Percentiles rank a stretch among this genome's conserved stretches.
phyloP scores from a whole-genome alignment of 1,140 invertebrate genomes.

The Hesperophylax magnus region DNA sequence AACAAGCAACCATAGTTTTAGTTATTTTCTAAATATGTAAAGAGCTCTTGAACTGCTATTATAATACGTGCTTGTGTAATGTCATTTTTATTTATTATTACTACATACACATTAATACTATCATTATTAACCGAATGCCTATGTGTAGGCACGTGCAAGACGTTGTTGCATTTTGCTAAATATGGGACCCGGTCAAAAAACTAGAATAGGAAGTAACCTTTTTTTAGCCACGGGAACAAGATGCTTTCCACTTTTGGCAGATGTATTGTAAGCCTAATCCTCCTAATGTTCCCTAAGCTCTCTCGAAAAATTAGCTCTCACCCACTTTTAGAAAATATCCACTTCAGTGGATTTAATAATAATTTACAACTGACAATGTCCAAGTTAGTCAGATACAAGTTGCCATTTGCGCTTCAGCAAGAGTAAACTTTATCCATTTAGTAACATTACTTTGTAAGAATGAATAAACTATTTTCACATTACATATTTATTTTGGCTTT shows the following conservation, averaged over 20 bases:
- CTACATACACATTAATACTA: neutral
- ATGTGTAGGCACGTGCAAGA: too few species aligned
- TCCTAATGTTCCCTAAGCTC: conserved; percentile 35
- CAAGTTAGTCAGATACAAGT: neutral
- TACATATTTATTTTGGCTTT: neutral
- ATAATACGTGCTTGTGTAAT: neutral
- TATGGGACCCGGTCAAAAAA: neutral
- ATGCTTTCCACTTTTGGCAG: neutral
- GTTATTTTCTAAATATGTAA: too few species aligned
- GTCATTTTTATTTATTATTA: neutral
- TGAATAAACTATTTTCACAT: neutral
- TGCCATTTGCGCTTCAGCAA: neutral
- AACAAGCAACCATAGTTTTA: too few species aligned
- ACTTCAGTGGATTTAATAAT: neutral
- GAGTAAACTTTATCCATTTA: neutral
- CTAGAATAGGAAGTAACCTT: neutral
- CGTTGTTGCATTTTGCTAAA: too few species aligned
- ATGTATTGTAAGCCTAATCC: conserved; percentile 20
- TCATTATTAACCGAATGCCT: neutral
- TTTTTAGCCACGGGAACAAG: neutral
- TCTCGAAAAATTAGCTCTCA: neutral
- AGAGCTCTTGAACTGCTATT: too few species aligned
- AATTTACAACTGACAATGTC: too few species aligned
- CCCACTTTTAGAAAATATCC: neutral
- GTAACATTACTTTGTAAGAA: neutral